Conservation (phyloP, 2,113 vertebrate genomes). For the Labrus mixtus region DNA sequence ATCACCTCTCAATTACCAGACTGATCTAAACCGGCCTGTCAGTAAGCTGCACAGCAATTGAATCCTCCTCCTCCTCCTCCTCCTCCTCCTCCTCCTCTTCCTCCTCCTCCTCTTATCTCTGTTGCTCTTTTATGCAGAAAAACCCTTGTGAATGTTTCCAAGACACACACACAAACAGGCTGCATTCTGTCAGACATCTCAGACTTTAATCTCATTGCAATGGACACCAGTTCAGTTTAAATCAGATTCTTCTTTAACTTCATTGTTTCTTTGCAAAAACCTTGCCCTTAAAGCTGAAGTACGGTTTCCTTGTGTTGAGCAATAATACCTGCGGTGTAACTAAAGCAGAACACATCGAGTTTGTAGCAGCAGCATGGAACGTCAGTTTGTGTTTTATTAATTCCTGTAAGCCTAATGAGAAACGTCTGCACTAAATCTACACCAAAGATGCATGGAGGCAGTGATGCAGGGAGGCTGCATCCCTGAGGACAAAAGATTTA, state of each 20-base stretch:
- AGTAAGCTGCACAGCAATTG: constrained; percentile 22
- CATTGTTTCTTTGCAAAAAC: background rate
- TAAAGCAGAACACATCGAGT: background rate
- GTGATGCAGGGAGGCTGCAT: background rate
- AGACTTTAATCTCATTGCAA: constrained; percentile 6
- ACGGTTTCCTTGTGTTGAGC: background rate
- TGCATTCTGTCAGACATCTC: constrained; percentile 11
- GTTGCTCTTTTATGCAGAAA: constrained; percentile 31
- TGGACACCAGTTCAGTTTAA: constrained; percentile 27
- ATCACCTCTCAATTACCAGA: constrained; percentile 9
- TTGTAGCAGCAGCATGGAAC: constrained; percentile 4
- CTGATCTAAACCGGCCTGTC: constrained; percentile 36
- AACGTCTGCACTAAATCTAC: constrained; percentile 24
- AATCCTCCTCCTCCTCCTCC: too few relatives aligned
- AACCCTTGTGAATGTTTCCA: constrained; percentile 19
- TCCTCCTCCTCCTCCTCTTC: too few relatives aligned
- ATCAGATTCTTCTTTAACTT: background rate
- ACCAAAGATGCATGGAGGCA: background rate
- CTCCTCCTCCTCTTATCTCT: constrained; percentile 11
- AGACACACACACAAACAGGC: background rate
- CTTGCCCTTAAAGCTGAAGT: background rate
- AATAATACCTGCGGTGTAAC: background rate
- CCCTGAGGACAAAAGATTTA: constrained; percentile 25
- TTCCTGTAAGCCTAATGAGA: constrained; percentile 21
- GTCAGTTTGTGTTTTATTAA: background rate